Evolutionary conservation across 2,888 invertebrate genomes (phyloP), one percentile per base, ranked within the genome.

Genomic region (Synergus gifuensis): DNA sequence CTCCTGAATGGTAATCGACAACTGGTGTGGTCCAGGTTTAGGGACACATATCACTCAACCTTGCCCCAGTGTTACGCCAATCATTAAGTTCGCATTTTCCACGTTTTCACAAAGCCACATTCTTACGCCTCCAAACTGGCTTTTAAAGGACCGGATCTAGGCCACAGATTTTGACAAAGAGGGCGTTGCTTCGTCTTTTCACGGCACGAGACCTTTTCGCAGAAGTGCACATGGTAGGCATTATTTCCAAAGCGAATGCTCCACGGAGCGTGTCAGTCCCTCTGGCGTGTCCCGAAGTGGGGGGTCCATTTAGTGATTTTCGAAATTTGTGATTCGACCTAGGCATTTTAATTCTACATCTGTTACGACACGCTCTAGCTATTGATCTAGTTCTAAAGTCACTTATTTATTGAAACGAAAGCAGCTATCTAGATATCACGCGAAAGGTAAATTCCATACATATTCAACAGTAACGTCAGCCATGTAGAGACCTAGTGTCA

Each of bases 211-310:
- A n/a, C 64, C 64, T 28, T 28, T 69, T 54, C 49, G 80, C 78
- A 79, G 77, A 76, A 79, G 81, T 79, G 78, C 78, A 80, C 78
- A 84, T 78, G 12, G 78, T 77, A 79, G 81, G 77, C 79, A 76
- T 76, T 77, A 81, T 81, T 85, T 69, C 83, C 81, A 78, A 76
- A 81, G 76, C 79, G 81, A 83, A 85, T 86, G 85, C 76, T 85
- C 80, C 84, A 81, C 69, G 81, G 85, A 85, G 86, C 87, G 85
- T 86, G 82, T 85, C 86, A 83, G 86, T 85, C 86, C 81, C 81
- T 28, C 28, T 82, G 82, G 78, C 78, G 40, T 79, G 69, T 22
- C 5, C 4, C 60, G n/a, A 14, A 46, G 44, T 67, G 77, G 78
- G 62, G 62, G 62, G 64, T 46, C 77, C 77, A 28, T 18, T 22